Conservation (phyloP, 2,797 vertebrate species). For the Coilia nasus region DNA sequence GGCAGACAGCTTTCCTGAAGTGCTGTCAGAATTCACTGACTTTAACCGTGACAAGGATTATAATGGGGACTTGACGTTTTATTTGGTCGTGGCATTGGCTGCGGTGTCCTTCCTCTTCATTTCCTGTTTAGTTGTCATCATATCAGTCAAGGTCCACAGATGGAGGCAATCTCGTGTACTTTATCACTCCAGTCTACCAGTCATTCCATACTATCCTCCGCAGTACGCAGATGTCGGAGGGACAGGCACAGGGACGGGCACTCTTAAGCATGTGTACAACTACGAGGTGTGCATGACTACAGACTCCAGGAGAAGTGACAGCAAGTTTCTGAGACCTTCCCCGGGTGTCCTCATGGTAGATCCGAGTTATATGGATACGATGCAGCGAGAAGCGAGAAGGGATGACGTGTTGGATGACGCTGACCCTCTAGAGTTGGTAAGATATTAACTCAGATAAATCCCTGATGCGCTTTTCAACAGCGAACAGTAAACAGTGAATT, state of each 20-base stretch:
- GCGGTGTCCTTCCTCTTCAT: conserved; percentile 45
- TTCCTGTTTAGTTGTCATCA: conserved; percentile 37
- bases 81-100: conserved; percentile 30
- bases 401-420: conserved; percentile 40
- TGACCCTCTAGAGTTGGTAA: conserved; percentile 34
- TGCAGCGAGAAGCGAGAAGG: conserved; percentile 20
- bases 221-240: conserved; percentile 59
- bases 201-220: conserved; percentile 63
- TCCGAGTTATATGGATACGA: background rate
- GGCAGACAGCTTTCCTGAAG: conserved; percentile 42
- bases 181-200: conserved; percentile 55
- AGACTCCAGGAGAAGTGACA: conserved; percentile 59
- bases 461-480: background rate
- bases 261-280: conserved; percentile 57
- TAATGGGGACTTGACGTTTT: conserved; percentile 38
- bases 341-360: background rate
- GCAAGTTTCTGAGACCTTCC: conserved; percentile 43
- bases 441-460: background rate
- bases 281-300: conserved; percentile 59
- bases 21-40: conserved; percentile 43
- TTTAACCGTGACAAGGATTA: conserved; percentile 45
- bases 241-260: conserved; percentile 37
- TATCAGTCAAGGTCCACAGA: conserved; percentile 41
- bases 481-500: background rate
- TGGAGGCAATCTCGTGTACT: conserved; percentile 44